Conservation (phyloP, 2,797 vertebrate genomes). For the Crocidura indochinensis region DNA sequence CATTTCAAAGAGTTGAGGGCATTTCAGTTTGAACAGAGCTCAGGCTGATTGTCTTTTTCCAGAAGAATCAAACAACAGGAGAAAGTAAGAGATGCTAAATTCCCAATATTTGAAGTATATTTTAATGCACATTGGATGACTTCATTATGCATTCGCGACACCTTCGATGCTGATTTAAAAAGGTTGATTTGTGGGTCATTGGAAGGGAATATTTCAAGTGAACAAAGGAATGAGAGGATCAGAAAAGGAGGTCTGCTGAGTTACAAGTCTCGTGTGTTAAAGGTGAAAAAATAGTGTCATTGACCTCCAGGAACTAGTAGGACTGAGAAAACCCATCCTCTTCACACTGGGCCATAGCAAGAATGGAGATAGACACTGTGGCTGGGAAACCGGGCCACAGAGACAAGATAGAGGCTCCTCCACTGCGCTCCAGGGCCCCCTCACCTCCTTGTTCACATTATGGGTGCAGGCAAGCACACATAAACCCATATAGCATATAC, state of each 20-base stretch:
- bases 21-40: slow-evolving; percentile 39
- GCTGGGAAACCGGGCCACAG: too few relatives aligned
- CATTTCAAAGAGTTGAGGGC: slow-evolving; percentile 1
- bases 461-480: too few relatives aligned
- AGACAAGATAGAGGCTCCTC: too few relatives aligned
- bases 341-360: too few relatives aligned
- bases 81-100: too few relatives aligned
- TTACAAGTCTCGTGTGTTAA: slow-evolving; percentile 4
- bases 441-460: too few relatives aligned
- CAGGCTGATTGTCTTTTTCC: neutral
- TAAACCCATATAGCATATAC: too few relatives aligned
- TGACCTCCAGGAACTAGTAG: neutral
- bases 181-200: neutral
- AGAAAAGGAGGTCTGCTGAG: neutral
- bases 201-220: neutral
- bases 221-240: neutral
- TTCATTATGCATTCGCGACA: slow-evolving; percentile 5
- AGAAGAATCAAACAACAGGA: too few relatives aligned
- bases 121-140: slow-evolving; percentile 1
- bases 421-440: too few relatives aligned
- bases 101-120: neutral
- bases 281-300: neutral
- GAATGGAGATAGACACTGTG: too few relatives aligned
- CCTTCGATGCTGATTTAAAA: slow-evolving; percentile 44
- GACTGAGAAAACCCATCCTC: too few relatives aligned